phyloP scores from a whole-genome alignment of 2,888 invertebrate genomes.

The Copidosoma aretas region DNA sequence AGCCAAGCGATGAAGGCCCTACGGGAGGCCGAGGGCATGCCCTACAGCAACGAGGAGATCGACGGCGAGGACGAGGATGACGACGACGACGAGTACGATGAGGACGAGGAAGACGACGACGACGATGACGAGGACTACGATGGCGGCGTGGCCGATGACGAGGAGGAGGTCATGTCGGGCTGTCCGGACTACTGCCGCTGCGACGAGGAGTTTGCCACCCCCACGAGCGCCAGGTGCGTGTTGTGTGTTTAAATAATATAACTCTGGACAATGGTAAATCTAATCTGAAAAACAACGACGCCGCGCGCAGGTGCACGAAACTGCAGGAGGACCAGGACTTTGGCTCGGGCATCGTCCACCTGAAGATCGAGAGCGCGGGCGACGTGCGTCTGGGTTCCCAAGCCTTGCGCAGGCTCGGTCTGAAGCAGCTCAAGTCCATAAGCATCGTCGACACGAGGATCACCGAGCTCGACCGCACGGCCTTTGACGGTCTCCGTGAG shows the following conservation, averaged over 20 bases:
- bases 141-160: constrained; percentile 49
- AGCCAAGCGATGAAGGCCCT: constrained; percentile 48
- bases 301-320: constrained; percentile 69
- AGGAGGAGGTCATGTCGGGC: constrained; percentile 52
- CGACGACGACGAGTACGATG: constrained; percentile 46
- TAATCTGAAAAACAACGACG: neutral
- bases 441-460: constrained; percentile 76
- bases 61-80: constrained; percentile 38
- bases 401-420: constrained; percentile 64
- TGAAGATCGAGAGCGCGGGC: constrained; percentile 72
- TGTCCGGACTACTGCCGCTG: constrained; percentile 58
- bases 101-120: constrained; percentile 46
- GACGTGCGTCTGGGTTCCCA: constrained; percentile 54
- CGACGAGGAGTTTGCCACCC: constrained; percentile 51
- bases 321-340: constrained; percentile 73
- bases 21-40: constrained; percentile 47
- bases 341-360: constrained; percentile 71
- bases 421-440: constrained; percentile 72
- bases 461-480: constrained; percentile 70
- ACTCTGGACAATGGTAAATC: too few relatives aligned
- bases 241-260: neutral
- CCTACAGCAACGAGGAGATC: constrained; percentile 35
- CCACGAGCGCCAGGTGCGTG: constrained; percentile 55
- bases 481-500: constrained; percentile 73
- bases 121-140: constrained; percentile 48